Conservation (phyloP, 2,888 invertebrate species). For the Argyra leucocephala region DNA sequence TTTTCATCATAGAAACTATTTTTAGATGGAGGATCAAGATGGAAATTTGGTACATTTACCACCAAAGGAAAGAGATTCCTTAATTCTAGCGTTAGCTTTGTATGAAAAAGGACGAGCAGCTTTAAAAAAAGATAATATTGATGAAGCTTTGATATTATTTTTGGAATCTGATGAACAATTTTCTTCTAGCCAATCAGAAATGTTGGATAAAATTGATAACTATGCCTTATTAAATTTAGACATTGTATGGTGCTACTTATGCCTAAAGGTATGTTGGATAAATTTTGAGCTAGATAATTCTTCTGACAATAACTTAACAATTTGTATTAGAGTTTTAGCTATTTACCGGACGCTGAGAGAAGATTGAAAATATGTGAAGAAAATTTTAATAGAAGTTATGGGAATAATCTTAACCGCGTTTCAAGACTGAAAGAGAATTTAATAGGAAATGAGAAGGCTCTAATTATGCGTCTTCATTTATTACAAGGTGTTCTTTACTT, state of each 20-base stretch:
- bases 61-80: conserved; percentile 54
- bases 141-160: conserved; percentile 61
- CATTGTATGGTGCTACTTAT: conserved; percentile 82
- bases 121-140: conserved; percentile 54
- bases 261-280: conserved; percentile 44
- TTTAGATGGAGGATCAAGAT: conserved; percentile 64
- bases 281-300: not conserved
- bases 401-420: conserved; percentile 53
- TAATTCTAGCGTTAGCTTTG: conserved; percentile 67
- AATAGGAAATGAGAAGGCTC: conserved; percentile 54
- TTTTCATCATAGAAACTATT: conserved; percentile 7
- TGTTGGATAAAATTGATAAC: conserved; percentile 65
- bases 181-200: conserved; percentile 42
- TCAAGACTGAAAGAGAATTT: conserved; percentile 51
- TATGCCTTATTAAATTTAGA: conserved; percentile 74
- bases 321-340: conserved; percentile 48
- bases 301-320: no score
- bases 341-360: conserved; percentile 62
- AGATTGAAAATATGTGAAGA: conserved; percentile 59
- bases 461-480: conserved; percentile 68
- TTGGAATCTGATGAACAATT: conserved; percentile 70
- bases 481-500: conserved; percentile 71
- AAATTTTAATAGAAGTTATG: conserved; percentile 56
- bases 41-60: conserved; percentile 66
- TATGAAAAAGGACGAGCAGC: conserved; percentile 70